These are phyloP conservation scores for Elephantulus edwardii DNA, from an alignment of 2,113 vertebrate species.

Conservation along the genomic window DNA sequence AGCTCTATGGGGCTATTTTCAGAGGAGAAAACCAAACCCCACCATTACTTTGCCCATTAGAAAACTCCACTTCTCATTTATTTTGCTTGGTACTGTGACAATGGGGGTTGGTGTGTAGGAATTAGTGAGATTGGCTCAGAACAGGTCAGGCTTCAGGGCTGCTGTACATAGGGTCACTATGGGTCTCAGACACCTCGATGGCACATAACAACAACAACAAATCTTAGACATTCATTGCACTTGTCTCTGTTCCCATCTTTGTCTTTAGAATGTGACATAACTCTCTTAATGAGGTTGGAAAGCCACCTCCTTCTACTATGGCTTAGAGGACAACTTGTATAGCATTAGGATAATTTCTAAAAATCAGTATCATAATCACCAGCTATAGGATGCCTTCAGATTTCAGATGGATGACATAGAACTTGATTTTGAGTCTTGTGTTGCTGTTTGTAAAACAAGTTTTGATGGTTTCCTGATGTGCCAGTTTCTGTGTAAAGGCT, in stretches of 20 bases:
- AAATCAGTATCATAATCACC: slow-evolving; percentile 2
- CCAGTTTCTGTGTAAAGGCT: slow-evolving; percentile 48
- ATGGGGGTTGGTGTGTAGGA: no score
- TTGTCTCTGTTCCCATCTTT: slow-evolving; percentile 24
- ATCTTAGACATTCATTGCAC: not conserved
- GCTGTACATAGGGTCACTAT: no score
- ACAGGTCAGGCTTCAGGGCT: no score
- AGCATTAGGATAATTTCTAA: not conserved
- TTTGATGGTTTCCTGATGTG: slow-evolving; percentile 16
- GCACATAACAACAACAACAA: no score
- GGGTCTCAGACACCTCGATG: no score
- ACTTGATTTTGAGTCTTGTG: slow-evolving; percentile 2
- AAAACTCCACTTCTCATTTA: slow-evolving; percentile 61
- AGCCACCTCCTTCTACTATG: not conserved
- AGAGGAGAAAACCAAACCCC: slow-evolving; percentile 53
- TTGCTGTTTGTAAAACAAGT: not conserved
- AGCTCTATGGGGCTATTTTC: slow-evolving; percentile 13
- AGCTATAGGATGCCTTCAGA: slow-evolving; percentile 19
- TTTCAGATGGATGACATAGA: slow-evolving; percentile 46
- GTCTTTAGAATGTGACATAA: slow-evolving; percentile 43
- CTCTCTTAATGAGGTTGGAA: not conserved
- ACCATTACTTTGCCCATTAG: slow-evolving; percentile 36
- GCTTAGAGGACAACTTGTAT: not conserved
- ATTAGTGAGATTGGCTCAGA: no score
- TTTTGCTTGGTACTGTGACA: slow-evolving; percentile 71